Base-by-base conservation (phyloP, 2,797 vertebrate species). In the Danio tinwini region DNA sequence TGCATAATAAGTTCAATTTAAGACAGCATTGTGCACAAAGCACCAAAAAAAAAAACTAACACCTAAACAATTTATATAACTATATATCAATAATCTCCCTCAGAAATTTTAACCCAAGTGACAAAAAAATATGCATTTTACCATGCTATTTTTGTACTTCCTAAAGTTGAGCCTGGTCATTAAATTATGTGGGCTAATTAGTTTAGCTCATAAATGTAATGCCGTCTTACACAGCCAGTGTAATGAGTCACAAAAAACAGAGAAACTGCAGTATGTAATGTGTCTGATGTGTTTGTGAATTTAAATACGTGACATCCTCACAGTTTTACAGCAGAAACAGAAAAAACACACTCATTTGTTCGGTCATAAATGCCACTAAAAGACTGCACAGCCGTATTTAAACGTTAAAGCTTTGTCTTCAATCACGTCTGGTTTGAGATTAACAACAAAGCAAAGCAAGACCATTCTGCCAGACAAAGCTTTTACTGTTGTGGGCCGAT, bases 401-500 rank as follows among this genome's bases (percentile, higher is more conserved):
- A 9, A 53, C 6, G 1, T 29, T n/a, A 8, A 74, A 74, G 6
- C 29, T 61, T 40, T 3, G 56, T 39, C 62, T 45, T 61, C 56
- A 5, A 21, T 17, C 13, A 19, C 13, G 39, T 19, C 2, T 64
- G 69, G 14, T 64, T 56, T 8, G 39, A 71, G 50, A 71, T 39
- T 19, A 56, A 44, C 56, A 39, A 71, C 6, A n/a, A 64, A 21
- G 61, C 40, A 29, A 37, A 55, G 39, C 16, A 5, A 45, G 40
- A 65, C 17, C 17, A 45, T 65, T 37, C 39, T 56, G 42, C 40
- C 74, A 76, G 40, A 67, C 74, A 76, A 29, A 76, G 62, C 52
- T 67, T 45, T 67, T 19, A 58, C 52, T 76, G 74, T 76, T 44
- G 49, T 64, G 21, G 6, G 7, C 16, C 44, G 4, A 61, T 71